phyloP scores from a whole-genome alignment of 2,888 invertebrate genomes.

The Pterostichus niger region DNA sequence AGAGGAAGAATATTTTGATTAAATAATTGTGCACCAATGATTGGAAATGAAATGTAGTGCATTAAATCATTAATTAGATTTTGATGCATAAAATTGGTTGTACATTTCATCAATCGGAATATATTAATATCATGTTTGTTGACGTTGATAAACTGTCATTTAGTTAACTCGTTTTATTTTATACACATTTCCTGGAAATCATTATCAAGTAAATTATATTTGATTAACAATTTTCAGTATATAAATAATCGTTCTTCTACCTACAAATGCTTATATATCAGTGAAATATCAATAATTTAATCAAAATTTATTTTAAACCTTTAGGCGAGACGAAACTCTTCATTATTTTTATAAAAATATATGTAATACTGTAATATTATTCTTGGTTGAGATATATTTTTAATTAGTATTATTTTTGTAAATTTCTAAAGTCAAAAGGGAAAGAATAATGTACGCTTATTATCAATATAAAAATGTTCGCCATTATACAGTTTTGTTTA shows the following conservation, averaged over 20 bases:
- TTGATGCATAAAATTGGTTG: slow-evolving; percentile 42
- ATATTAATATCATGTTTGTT: slow-evolving; percentile 26
- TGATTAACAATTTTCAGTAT: slow-evolving; percentile 8
- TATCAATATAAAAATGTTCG: too few species aligned
- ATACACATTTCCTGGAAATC: slow-evolving; percentile 31
- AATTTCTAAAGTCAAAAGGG: too few species aligned
- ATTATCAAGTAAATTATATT: slow-evolving; percentile 27
- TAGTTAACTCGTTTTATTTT: slow-evolving; percentile 17
- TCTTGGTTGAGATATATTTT: too few species aligned
- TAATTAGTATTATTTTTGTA: too few species aligned
- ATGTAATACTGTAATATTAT: too few species aligned
- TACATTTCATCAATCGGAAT: slow-evolving; percentile 41
- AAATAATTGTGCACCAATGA: too few species aligned
- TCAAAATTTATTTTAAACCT: neutral
- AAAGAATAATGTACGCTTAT: too few species aligned
- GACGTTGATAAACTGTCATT: slow-evolving; percentile 42
- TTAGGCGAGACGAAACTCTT: too few species aligned
- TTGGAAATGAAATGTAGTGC: slow-evolving; percentile 7
- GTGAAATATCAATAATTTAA: neutral
- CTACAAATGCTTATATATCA: neutral
- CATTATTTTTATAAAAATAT: too few species aligned
- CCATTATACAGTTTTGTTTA: too few species aligned
- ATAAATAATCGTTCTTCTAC: neutral
- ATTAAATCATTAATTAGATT: slow-evolving; percentile 37
- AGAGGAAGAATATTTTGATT: too few species aligned